A percentile compares a stretch with the other conserved stretches of the same genome.
Conservation (phyloP, 2,797 vertebrate species). For the Zonotrichia albicollis region DNA sequence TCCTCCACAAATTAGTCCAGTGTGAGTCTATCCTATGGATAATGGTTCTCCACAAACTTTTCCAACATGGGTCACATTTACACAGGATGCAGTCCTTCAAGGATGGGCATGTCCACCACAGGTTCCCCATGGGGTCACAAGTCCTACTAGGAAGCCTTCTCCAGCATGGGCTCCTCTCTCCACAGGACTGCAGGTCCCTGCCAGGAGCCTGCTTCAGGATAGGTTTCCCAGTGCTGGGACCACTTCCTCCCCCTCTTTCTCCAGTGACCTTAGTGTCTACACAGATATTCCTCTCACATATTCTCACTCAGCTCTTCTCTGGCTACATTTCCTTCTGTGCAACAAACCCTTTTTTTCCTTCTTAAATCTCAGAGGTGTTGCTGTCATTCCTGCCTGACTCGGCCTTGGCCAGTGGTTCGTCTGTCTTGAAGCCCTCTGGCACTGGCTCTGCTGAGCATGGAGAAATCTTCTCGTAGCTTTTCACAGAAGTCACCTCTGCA, state of each 20-base stretch:
- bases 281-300: not conserved
- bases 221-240: rapidly evolving
- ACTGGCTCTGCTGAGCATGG: not conserved
- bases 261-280: not conserved
- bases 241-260: not conserved
- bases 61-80: not conserved
- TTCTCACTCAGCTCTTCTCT: not conserved
- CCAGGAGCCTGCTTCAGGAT: too few species aligned
- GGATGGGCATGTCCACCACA: too few species aligned
- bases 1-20: too few species aligned
- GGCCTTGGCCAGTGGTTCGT: rapidly evolving
- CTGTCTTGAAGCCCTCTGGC: rapidly evolving
- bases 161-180: not conserved
- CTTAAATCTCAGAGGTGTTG: not conserved
- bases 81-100: not conserved
- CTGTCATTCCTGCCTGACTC: not conserved
- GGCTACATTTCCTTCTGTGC: not conserved
- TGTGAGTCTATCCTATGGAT: not conserved
- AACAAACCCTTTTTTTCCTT: not conserved
- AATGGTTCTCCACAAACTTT: not conserved
- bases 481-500: not conserved
- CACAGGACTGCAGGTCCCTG: not conserved
- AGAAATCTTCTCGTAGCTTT: not conserved
- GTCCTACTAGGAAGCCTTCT: not conserved
- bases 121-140: not conserved